Conservation (phyloP, 2,113 vertebrate genomes). For the Cyphomyrus discorhynchus region DNA sequence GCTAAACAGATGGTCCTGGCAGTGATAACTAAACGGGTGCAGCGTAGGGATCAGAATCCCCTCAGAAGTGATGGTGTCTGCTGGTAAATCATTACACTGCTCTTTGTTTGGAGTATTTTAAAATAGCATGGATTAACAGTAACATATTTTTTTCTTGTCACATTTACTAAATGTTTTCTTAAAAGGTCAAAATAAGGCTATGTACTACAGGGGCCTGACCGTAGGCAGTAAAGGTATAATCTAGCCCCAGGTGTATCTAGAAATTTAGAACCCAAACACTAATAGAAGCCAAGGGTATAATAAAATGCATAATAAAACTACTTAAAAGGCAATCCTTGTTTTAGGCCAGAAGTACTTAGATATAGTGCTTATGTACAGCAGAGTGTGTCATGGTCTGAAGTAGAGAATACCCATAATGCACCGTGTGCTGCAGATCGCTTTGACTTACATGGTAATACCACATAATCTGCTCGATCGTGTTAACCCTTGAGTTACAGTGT, state of each 20-base stretch:
- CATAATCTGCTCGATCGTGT: constrained; percentile 27
- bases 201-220: not conserved
- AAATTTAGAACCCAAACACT: not conserved
- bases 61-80: not conserved
- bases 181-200: not conserved
- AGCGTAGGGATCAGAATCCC: not conserved
- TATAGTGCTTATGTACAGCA: not conserved
- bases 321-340: not conserved
- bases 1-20: not conserved
- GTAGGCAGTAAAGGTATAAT: not conserved
- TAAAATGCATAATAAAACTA: not conserved
- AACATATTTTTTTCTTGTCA: not conserved
- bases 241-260: not conserved
- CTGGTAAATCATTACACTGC: not conserved
- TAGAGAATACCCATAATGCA: not conserved
- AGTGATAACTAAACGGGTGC: not conserved
- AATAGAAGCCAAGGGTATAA: not conserved
- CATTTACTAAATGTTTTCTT: not conserved
- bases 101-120: not conserved
- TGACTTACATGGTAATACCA: constrained; percentile 22
- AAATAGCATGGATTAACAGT: not conserved
- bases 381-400: not conserved
- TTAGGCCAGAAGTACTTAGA: not conserved
- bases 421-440: not conserved
- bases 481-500: constrained; percentile 24